Conservation (phyloP, 2,888 invertebrate species). For the Colostygia pectinataria region DNA sequence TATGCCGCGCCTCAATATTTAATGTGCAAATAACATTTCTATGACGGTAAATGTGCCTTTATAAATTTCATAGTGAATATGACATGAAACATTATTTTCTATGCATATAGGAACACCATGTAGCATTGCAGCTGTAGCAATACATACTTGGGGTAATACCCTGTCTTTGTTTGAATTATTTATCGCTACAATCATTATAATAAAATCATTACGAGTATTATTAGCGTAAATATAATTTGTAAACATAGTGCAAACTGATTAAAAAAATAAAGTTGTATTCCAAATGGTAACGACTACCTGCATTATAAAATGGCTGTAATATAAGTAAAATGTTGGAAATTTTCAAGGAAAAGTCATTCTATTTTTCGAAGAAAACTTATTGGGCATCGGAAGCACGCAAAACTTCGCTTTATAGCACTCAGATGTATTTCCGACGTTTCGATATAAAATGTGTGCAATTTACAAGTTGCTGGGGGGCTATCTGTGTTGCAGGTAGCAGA, state of each 20-base stretch:
- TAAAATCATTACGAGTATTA: background rate
- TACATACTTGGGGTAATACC: constrained; percentile 15
- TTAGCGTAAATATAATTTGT: background rate
- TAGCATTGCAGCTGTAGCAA: background rate
- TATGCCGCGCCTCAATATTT: constrained; percentile 68
- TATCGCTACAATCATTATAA: constrained; percentile 22
- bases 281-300: no score
- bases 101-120: constrained; percentile 9
- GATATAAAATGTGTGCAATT: constrained; percentile 58
- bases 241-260: no score
- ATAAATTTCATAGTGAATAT: constrained; percentile 59
- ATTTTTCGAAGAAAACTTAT: constrained; percentile 34
- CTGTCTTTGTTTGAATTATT: constrained; percentile 23
- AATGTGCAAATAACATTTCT: constrained; percentile 69
- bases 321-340: constrained; percentile 6
- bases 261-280: no score
- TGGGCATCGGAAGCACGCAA: constrained; percentile 36
- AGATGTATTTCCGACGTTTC: constrained; percentile 50
- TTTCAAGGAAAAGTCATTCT: constrained; percentile 9
- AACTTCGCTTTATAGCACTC: constrained; percentile 41
- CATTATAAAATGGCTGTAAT: background rate
- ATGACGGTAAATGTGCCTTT: constrained; percentile 56
- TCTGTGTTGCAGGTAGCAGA: constrained; percentile 47
- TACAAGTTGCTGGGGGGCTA: constrained; percentile 52
- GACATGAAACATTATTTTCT: constrained; percentile 40